Base-by-base conservation (phyloP, 2,113 vertebrate species). In the Calidris pugnax region DNA sequence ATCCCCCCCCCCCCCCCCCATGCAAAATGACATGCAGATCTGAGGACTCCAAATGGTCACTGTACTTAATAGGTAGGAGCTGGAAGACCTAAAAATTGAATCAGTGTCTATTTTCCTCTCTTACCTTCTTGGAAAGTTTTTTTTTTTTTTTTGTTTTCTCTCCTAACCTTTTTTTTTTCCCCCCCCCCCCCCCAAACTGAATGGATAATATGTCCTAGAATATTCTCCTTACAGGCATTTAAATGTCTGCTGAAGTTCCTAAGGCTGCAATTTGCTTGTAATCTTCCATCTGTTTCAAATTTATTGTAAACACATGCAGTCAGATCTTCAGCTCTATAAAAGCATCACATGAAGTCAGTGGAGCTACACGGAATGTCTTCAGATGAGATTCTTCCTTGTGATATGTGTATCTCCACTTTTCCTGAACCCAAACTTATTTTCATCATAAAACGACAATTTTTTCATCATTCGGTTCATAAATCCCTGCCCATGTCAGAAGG, bases 211-310 rank as follows among this genome's bases (percentile, higher is more conserved):
- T 35, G 67, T 73, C 75, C 66, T 91, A 89, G 80, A 74, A 67
- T 96, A 86, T 71, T 95, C 33, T 90, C 41, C 50, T 77, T 57
- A 50, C 37, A 71, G 64, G 30, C 32, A 62, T 92, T 73, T 80
- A 86, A 67, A n/a, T 92, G 80, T 84, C 72, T 96, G 35, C 55
- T 50, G 35, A 88, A 74, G 28, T 39, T 92, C 33, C 79, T 81
- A 62, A 74, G 56, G n/a, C 82, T 86, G 20, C 47, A 78, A 4
- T 93, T 76, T 84, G 45, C 59, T 80, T 71, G 41, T 63, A 86
- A 73, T 73, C 50, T 71, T 76, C 88, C 88, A 84, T 89, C 72
- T 93, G 86, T 88, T 95, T 89, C 83, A 69, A 45, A 77, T 66
- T 63, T 63, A 55, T 69, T 92, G 75, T 83, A 62, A 88, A 73